Percentiles rank a stretch among this genome's conserved stretches.
Conservation (phyloP, 2,113 vertebrate genomes). For the Serinus canaria region DNA sequence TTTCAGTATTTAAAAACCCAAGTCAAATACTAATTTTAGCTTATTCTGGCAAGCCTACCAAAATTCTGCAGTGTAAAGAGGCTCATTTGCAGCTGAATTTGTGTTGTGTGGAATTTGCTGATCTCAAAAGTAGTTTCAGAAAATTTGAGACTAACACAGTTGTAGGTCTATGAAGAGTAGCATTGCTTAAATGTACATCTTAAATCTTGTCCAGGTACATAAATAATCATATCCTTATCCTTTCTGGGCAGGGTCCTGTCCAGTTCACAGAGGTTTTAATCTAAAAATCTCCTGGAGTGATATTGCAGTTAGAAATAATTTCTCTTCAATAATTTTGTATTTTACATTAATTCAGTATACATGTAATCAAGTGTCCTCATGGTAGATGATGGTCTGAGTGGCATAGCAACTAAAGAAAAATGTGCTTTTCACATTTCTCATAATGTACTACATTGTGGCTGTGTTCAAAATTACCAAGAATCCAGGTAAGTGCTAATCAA, state of each 20-base stretch:
- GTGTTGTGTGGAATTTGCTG: background rate
- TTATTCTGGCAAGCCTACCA: background rate
- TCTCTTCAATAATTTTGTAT: background rate
- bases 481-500: background rate
- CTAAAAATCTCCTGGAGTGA: background rate
- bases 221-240: background rate
- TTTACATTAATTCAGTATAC: background rate
- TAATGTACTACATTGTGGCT: background rate
- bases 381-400: background rate
- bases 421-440: background rate
- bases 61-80: background rate
- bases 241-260: background rate
- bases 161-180: background rate
- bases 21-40: background rate
- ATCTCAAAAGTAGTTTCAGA: background rate
- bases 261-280: background rate
- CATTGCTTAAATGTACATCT: rapidly evolving
- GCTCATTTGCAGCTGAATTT: background rate
- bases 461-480: background rate
- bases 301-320: background rate
- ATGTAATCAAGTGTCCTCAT: background rate
- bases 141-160: background rate
- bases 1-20: background rate
- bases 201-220: background rate
- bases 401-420: background rate